Evolutionary conservation across 2,113 vertebrate species (phyloP).

Genomic region (Hydropotes inermis): DNA sequence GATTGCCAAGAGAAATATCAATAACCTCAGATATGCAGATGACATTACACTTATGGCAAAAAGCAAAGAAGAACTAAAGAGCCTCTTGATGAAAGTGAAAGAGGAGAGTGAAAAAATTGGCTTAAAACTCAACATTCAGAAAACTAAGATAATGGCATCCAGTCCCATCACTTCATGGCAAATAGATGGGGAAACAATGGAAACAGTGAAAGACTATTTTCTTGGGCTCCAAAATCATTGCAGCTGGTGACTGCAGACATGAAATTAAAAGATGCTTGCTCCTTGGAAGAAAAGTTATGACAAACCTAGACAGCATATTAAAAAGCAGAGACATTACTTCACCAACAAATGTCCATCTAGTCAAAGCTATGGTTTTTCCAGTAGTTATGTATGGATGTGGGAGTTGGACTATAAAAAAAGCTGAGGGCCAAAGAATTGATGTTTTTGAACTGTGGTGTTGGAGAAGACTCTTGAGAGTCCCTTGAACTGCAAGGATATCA

Average conservation of each 20-base stretch:
- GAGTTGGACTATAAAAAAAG: not conserved
- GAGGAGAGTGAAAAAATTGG: not conserved
- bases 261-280: not conserved
- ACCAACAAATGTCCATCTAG: not conserved
- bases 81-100: not conserved
- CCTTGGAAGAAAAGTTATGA: not conserved
- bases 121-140: not conserved
- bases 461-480: not conserved
- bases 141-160: not conserved
- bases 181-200: not conserved
- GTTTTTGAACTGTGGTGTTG: not conserved
- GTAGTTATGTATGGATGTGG: not conserved
- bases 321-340: not conserved
- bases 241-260: not conserved
- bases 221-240: not conserved
- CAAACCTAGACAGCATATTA: not conserved
- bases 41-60: not conserved
- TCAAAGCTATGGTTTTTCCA: not conserved
- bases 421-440: not conserved
- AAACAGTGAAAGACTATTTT: not conserved
- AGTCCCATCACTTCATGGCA: not conserved
- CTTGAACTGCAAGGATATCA: not conserved
- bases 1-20: not conserved
- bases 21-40: not conserved
- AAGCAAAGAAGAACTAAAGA: not conserved